Conservation (phyloP, 2,888 invertebrate species). For the Hyposoter dolosus region DNA sequence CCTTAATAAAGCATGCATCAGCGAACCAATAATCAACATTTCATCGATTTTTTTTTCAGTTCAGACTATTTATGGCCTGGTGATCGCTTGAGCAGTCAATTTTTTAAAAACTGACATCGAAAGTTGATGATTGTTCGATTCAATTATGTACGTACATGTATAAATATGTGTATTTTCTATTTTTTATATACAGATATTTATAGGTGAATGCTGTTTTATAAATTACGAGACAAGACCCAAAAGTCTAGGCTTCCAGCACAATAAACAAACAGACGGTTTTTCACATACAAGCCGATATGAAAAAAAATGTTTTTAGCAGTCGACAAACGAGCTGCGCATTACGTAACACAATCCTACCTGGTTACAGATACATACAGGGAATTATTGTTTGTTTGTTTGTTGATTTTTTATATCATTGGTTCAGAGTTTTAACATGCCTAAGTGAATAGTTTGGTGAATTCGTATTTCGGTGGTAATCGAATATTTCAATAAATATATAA, state of each 20-base stretch:
- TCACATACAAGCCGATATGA: slow-evolving; percentile 57
- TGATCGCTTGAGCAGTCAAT: background rate
- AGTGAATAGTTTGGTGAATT: slow-evolving; percentile 54
- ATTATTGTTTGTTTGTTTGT: slow-evolving; percentile 46
- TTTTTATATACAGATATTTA: slow-evolving; percentile 36
- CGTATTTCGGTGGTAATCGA: background rate
- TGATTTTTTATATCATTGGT: slow-evolving; percentile 34
- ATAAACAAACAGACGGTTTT: slow-evolving; percentile 65
- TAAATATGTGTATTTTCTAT: slow-evolving; percentile 28
- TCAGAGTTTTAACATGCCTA: slow-evolving; percentile 69
- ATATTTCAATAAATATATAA: background rate
- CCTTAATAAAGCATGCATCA: slow-evolving; percentile 69
- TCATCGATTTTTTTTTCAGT: background rate
- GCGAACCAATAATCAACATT: slow-evolving; percentile 56
- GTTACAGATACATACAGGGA: slow-evolving; percentile 67
- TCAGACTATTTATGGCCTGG: background rate
- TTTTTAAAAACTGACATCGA: background rate
- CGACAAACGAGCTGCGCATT: slow-evolving; percentile 67
- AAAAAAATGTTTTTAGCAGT: slow-evolving; percentile 66
- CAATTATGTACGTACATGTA: slow-evolving; percentile 18
- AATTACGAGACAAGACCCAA: slow-evolving; percentile 55
- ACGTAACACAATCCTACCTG: slow-evolving; percentile 67
- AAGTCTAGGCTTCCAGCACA: slow-evolving; percentile 67
- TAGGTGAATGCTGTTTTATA: slow-evolving; percentile 47
- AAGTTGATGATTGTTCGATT: slow-evolving; percentile 52